Conservation (phyloP, 2,113 vertebrate genomes). For the Verasper variegatus region DNA sequence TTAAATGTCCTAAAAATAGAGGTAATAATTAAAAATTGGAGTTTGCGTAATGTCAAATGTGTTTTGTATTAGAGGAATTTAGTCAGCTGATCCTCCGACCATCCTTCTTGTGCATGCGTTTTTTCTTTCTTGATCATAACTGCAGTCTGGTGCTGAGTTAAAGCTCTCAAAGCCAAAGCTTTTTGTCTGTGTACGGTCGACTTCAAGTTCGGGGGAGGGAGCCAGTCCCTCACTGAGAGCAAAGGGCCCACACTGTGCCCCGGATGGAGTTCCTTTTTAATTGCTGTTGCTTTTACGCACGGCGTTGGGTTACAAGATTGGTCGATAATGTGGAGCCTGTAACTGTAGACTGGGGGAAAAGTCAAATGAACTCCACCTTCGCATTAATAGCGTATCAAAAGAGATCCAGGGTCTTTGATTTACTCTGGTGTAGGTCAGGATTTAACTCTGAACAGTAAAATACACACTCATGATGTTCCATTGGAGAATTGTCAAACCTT, state of each 20-base stretch:
- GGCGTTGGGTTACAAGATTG: constrained; percentile 56
- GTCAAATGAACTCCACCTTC: constrained; percentile 52
- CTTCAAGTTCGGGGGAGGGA: constrained; percentile 85
- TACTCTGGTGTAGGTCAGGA: not conserved
- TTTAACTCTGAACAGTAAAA: not conserved
- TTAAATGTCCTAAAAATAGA: not conserved
- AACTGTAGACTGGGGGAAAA: not conserved
- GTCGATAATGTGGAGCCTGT: constrained; percentile 35
- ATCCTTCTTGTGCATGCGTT: constrained; percentile 13
- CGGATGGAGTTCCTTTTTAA: constrained; percentile 74
- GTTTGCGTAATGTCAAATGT: constrained; percentile 7
- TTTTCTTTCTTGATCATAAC: constrained; percentile 36
- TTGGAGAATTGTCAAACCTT: not conserved
- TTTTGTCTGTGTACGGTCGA: constrained; percentile 80
- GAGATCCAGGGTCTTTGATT: not conserved
- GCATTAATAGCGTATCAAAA: not conserved
- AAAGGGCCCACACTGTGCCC: constrained; percentile 66
- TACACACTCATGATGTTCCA: not conserved
- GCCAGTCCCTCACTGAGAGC: constrained; percentile 58
- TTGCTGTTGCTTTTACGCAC: constrained; percentile 64
- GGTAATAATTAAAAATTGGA: not conserved
- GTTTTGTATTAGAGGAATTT: constrained; percentile 25
- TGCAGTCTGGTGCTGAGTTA: constrained; percentile 50
- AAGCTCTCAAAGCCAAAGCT: constrained; percentile 75
- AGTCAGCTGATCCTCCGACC: not conserved